Evolutionary conservation across 2,888 invertebrate species (phyloP).

Genomic region (Volucella inanis): DNA sequence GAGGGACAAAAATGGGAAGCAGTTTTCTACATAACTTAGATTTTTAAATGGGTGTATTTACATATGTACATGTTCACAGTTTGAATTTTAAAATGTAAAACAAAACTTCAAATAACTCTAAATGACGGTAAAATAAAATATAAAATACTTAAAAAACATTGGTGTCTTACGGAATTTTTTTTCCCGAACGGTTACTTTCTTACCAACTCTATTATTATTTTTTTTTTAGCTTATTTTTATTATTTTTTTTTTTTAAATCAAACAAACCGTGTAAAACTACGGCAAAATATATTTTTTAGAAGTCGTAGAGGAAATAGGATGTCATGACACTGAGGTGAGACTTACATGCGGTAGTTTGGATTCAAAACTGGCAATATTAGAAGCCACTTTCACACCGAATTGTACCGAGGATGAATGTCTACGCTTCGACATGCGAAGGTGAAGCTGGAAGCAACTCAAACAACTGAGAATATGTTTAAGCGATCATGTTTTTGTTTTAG

Average conservation of each 20-base stretch:
- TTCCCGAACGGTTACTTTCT: not conserved
- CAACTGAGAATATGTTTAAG: not conserved
- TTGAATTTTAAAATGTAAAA: too few relatives aligned
- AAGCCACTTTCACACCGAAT: slow-evolving; percentile 85
- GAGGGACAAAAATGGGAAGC: slow-evolving; percentile 17
- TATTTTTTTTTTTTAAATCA: not conserved
- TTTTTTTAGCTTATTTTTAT: not conserved
- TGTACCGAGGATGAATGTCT: slow-evolving; percentile 76
- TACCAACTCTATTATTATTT: not conserved
- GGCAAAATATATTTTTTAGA: slow-evolving; percentile 82
- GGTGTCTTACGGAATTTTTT: too few relatives aligned
- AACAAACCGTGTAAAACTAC: too few relatives aligned
- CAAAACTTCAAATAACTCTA: too few relatives aligned
- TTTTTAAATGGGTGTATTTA: slow-evolving; percentile 7
- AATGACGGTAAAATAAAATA: too few relatives aligned
- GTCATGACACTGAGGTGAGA: slow-evolving; percentile 85
- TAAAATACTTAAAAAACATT: too few relatives aligned
- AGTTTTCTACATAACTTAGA: not conserved
- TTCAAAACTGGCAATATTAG: slow-evolving; percentile 86
- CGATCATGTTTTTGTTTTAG: slow-evolving; percentile 5
- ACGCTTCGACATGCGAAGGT: slow-evolving; percentile 76
- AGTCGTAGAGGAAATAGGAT: slow-evolving; percentile 86
- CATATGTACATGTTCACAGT: too few relatives aligned
- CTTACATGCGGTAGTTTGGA: slow-evolving; percentile 87
- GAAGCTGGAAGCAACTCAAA: not conserved